Evolutionary conservation across 2,888 invertebrate genomes (phyloP), one percentile per base, ranked within the genome.

Genomic region (Eutolmus rufibarbis): DNA sequence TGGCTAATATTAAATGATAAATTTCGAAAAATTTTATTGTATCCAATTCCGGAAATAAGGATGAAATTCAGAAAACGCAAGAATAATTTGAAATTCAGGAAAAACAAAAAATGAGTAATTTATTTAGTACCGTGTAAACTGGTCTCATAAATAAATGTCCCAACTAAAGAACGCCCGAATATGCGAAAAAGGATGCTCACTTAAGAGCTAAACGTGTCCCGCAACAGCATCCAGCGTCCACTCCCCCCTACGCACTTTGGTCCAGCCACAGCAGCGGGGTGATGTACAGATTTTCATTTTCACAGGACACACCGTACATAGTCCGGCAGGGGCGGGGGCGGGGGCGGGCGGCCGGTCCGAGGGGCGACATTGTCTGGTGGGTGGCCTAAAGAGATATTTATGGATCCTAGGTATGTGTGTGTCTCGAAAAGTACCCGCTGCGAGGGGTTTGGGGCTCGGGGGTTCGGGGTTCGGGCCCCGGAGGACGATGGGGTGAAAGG

Each of bases 181-280:
- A 88, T 88, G 88, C 86, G 88, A 88, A 76, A 88, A 88, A 88
- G 88, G 88, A 88, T 88, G 88, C 88, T 88, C 88, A 88, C 88
- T 88, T 88, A 88, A 87, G 88, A 28, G 66, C 86, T 79, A 85
- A 87, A 87, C 88, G 88, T 74, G 85, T 85, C 43, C 85, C 23
- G 66, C 19, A 66, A 34, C 74, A 85, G 43, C 74, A 87, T 87
- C 79, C 79, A 78, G 66, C 23, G 28, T 23, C 43, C 40, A 28
- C 5, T 66, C 23, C 23, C n/a, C 12, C 12, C 66, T 74, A 74
- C 85, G 74, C 85, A 74, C 46, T 85, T 85, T 56, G 34, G 74
- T 23, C 28, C 66, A 46, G 74, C 85, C 74, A 66, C 85, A 85
- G 74, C 84, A 56, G 56, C 66, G 19, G 85, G 85, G 43, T 85